These are phyloP conservation scores for Drosophila setifemur DNA, from an alignment of 1,140 invertebrate species.

Conservation along the genomic window DNA sequence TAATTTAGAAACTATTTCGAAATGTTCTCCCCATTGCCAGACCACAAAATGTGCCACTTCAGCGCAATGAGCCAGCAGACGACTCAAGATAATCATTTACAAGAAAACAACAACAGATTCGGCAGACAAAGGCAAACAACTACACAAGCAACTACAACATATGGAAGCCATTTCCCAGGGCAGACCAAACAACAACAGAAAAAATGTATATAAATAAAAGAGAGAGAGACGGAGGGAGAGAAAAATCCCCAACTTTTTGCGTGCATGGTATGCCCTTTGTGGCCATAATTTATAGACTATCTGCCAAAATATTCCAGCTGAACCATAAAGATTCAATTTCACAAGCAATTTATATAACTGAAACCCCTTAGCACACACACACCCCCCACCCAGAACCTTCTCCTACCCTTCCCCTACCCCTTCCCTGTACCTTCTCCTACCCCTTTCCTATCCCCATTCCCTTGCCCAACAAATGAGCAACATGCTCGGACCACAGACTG, in stretches of 20 bases:
- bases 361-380: conserved; percentile 39
- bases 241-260: conserved; percentile 47
- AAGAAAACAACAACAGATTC: conserved; percentile 48
- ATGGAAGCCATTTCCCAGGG: conserved; percentile 28
- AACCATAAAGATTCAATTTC: conserved; percentile 81
- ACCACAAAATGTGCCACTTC: conserved; percentile 57
- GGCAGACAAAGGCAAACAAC: conserved; percentile 29
- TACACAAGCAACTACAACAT: conserved; percentile 23
- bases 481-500: conserved; percentile 51
- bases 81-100: conserved; percentile 69
- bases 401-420: not conserved
- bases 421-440: not conserved
- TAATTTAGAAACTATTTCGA: conserved; percentile 74
- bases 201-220: conserved; percentile 9
- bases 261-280: conserved; percentile 68
- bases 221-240: conserved; percentile 7
- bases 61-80: conserved; percentile 60
- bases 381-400: not conserved
- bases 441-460: too few species aligned
- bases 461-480: conserved; percentile 69
- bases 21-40: conserved; percentile 52
- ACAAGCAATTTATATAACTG: conserved; percentile 77
- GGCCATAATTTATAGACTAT: conserved; percentile 81
- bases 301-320: conserved; percentile 81
- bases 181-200: conserved; percentile 5